Evolutionary conservation across 2,888 invertebrate genomes (phyloP), one percentile per base, ranked within the genome.

Genomic region (Odontocerum albicorne): DNA sequence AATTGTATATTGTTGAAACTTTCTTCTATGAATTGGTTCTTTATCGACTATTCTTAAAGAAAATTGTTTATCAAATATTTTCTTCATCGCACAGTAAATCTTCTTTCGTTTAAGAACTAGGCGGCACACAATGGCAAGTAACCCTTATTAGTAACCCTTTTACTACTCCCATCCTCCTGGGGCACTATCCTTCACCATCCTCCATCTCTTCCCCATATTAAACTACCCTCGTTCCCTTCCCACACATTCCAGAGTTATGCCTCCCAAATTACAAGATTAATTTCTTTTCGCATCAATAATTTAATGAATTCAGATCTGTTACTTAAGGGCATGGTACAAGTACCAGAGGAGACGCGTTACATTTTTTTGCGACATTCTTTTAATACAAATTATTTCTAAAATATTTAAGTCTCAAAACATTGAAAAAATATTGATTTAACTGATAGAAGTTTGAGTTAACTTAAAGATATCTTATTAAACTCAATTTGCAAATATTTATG

Each of bases 271-370:
- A 71, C 71, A 72, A 73, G 73, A 73, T 72, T 73, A 72, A 72
- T 72, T 73, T 72, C 73, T 72, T 73, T 72, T 72, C 73, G 72
- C 71, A 72, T 69, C 71, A 72, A 73, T 73, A 72, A 72, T 72
- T 73, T 71, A 72, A 73, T 72, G 71, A 72, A 73, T 71, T 71
- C 72, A 68, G 66, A 70, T 67, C 69, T 66, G 35, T 21, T 27
- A 49, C 58, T 36, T 20, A 20, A 22, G 55, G 58, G 50, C 38
- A 49, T 45, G 32, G 22, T n/a, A n/a, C n/a, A n/a, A n/a, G n/a
- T 13, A 17, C 15, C 54, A 50, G n/a, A 20, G 50, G 15, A 35
- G 57, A 16, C 52, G 20, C 44, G 36, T 42, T 20, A 51, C 17
- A 10, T 49, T 42, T 50, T 36, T 50, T 31, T 27, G 4, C 10